Conservation (phyloP, 1,140 invertebrate species). For the Idris sp. region DNA sequence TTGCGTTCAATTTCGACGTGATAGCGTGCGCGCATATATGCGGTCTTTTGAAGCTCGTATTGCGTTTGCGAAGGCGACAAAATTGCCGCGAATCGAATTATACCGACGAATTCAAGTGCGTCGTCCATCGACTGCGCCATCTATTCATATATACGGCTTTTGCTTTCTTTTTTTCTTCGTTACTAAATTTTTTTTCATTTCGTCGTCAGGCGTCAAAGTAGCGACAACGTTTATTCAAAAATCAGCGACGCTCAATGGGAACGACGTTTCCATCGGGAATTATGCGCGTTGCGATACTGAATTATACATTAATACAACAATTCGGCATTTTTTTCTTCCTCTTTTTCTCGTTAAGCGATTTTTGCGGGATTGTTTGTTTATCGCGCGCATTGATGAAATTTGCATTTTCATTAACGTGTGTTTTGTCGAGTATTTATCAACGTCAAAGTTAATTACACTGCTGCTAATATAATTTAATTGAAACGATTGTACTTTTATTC, state of each 20-base stretch:
- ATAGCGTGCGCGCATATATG: slow-evolving; percentile 33
- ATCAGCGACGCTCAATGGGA: slow-evolving; percentile 35
- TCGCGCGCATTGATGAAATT: slow-evolving; percentile 26
- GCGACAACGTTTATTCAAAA: slow-evolving; percentile 41
- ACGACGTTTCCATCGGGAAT: slow-evolving; percentile 21
- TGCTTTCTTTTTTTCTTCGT: slow-evolving; percentile 3
- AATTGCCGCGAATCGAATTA: slow-evolving; percentile 60
- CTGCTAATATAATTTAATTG: slow-evolving; percentile 45
- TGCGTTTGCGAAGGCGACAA: slow-evolving; percentile 58
- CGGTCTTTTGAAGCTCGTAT: slow-evolving; percentile 59
- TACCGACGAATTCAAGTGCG: slow-evolving; percentile 45
- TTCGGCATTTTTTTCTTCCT: slow-evolving; percentile 4
- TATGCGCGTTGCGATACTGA: slow-evolving; percentile 32
- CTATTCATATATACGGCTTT: slow-evolving; percentile 35
- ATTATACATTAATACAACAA: slow-evolving; percentile 48
- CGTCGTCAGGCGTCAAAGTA: slow-evolving; percentile 22
- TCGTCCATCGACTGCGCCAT: slow-evolving; percentile 27
- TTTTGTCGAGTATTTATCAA: slow-evolving; percentile 44
- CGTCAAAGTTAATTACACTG: slow-evolving; percentile 37
- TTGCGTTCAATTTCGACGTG: slow-evolving; percentile 60
- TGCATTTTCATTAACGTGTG: slow-evolving; percentile 44
- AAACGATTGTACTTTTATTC: slow-evolving; percentile 45
- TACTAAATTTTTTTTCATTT: slow-evolving; percentile 23
- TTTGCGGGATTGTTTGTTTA: slow-evolving; percentile 19
- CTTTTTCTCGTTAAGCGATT: slow-evolving; percentile 6